A percentile compares a stretch with the other conserved stretches of the same genome.
Evolutionary conservation across 2,888 invertebrate genomes (phyloP).

Genomic region (Tortrix viridana): DNA sequence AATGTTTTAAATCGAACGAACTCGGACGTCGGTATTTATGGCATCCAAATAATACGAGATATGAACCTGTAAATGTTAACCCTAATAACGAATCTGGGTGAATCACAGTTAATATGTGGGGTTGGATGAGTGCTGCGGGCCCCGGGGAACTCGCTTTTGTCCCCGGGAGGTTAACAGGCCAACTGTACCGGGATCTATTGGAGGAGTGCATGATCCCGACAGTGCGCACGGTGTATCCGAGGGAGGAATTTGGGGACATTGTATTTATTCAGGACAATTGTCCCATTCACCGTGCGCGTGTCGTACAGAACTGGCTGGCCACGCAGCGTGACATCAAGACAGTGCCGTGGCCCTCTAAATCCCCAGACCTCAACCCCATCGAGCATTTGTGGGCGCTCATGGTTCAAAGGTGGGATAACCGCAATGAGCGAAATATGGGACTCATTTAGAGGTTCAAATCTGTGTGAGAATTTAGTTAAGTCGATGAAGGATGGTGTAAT

Average conservation of each 20-base stretch:
- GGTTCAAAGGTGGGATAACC: constrained; percentile 34
- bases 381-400: constrained; percentile 39
- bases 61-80: constrained; percentile 28
- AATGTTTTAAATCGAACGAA: constrained; percentile 35
- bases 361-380: constrained; percentile 34
- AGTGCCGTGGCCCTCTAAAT: constrained; percentile 34
- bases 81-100: constrained; percentile 7
- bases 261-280: neutral
- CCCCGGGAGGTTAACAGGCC: too few species aligned
- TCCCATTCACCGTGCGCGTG: constrained; percentile 34
- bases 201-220: constrained; percentile 35
- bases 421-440: constrained; percentile 17
- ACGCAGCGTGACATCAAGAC: constrained; percentile 14
- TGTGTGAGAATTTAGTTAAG: neutral
- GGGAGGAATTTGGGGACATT: constrained; percentile 21
- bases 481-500: neutral
- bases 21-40: constrained; percentile 38
- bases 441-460: neutral
- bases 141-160: too few species aligned
- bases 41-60: constrained; percentile 39
- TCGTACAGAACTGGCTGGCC: constrained; percentile 24
- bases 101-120: constrained; percentile 29
- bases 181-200: too few species aligned
- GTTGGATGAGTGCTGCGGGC: too few species aligned
- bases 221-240: constrained; percentile 37